Evolutionary conservation across 2,888 invertebrate species (phyloP), one percentile per base, ranked within the genome.

Genomic region (Galerucella calmariensis): DNA sequence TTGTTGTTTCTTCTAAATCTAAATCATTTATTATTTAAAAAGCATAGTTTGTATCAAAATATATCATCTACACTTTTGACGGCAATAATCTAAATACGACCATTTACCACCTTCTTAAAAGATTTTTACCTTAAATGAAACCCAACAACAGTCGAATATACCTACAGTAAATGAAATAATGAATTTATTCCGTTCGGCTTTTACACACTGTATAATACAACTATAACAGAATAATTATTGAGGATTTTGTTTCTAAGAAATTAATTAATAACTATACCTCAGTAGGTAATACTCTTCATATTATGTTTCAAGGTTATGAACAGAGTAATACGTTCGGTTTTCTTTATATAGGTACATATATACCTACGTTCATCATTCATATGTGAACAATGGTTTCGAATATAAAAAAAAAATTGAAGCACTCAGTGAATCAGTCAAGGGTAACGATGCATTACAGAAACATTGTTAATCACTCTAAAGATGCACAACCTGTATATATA

Each of bases 401-500:
- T 78, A 35, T 35, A 78, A 77, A 79, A 79, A 79, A 79, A 80
- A 81, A 80, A 80, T 78, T 79, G 79, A 82, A 81, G 80, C 81
- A 82, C 79, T 82, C 82, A 77, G 77, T 73, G 77, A 79, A 76
- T 80, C 79, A 79, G 78, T 82, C 72, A 79, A 79, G 82, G 76
- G 82, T 79, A 79, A 72, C 82, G 73, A 78, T 66, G 77, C 82
- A 71, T 81, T 75, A 74, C 75, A 72, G 79, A 79, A 82, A 82
- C 82, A 81, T 82, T 81, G 82, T 81, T 81, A 81, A 82, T 82
- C 82, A 81, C 81, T 82, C 78, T 78, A 77, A 77, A 79, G 80
- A 82, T 80, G 79, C 78, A 78, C 79, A 81, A 82, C 81, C 82
- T 81, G 81, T 80, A 80, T 78, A 79, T 79, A 70, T 69, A 67